Evolutionary conservation across 2,797 vertebrate species (phyloP).

Genomic region (Glyptemys insculpta): DNA sequence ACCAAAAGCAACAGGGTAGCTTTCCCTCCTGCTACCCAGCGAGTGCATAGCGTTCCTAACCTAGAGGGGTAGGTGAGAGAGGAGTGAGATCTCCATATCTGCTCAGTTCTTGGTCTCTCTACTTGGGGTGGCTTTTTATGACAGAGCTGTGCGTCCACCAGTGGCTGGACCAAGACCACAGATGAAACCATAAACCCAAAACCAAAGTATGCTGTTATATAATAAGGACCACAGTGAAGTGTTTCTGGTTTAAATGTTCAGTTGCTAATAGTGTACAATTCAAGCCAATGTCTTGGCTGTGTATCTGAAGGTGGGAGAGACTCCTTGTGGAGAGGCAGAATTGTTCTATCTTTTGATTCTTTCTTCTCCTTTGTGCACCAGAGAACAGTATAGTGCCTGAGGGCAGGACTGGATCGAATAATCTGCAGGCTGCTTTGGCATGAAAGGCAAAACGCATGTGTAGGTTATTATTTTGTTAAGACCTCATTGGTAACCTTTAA

Average conservation of each 20-base stretch:
- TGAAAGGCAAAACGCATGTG: not conserved
- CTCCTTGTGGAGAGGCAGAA: rapidly evolving
- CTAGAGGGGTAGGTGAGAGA: not conserved
- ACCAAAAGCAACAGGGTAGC: not conserved
- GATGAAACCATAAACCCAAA: not conserved
- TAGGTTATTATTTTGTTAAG: conserved; percentile 9
- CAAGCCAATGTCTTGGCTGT: not conserved
- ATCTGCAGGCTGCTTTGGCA: not conserved
- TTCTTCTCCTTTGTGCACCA: not conserved
- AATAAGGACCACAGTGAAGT: not conserved
- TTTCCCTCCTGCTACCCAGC: no score
- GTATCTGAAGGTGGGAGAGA: no score
- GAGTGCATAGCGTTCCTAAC: not conserved
- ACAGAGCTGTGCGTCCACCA: not conserved
- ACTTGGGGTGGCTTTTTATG: not conserved
- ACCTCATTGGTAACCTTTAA: conserved; percentile 59
- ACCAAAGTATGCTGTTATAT: rapidly evolving
- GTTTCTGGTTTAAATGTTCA: rapidly evolving
- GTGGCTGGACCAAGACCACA: not conserved
- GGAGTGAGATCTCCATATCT: not conserved
- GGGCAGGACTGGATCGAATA: not conserved
- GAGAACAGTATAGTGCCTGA: rapidly evolving
- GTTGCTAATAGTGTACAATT: rapidly evolving
- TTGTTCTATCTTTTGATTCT: rapidly evolving
- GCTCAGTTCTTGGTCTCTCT: not conserved